Evolutionary conservation across 2,113 vertebrate genomes (phyloP).

Genomic region (Clarias magur): DNA sequence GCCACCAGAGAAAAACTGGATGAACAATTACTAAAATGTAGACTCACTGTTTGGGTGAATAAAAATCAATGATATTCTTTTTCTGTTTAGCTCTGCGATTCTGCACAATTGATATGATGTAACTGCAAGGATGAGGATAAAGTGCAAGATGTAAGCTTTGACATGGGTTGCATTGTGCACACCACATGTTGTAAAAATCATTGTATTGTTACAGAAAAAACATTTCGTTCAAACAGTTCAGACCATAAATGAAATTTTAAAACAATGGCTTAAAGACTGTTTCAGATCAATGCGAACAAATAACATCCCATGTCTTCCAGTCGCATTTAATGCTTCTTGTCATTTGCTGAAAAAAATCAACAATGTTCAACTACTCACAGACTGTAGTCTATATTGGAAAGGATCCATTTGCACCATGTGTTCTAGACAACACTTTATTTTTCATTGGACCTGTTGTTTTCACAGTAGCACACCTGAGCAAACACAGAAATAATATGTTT

Average conservation of each 20-base stretch:
- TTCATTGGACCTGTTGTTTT: neutral
- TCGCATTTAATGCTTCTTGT: neutral
- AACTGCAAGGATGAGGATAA: neutral
- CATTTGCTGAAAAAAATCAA: neutral
- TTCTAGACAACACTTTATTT: neutral
- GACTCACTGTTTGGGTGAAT: slow-evolving; percentile 3
- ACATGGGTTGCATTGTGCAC: neutral
- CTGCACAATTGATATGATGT: neutral
- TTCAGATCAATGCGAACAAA: neutral
- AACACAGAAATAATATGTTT: neutral
- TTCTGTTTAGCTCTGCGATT: neutral
- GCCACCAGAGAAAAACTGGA: neutral
- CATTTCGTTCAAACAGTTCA: neutral
- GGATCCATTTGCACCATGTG: neutral
- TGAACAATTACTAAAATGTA: slow-evolving; percentile 2
- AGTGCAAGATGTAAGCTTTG: neutral
- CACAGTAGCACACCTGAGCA: neutral
- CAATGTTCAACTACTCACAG: neutral
- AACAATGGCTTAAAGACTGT: neutral
- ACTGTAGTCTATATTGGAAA: neutral
- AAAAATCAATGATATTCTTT: neutral
- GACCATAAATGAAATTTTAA: neutral
- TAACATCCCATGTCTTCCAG: neutral
- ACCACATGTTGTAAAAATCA: neutral
- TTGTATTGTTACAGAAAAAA: neutral